phyloP scores from a whole-genome alignment of 2,888 invertebrate species.

The Lydus trimaculatus region DNA sequence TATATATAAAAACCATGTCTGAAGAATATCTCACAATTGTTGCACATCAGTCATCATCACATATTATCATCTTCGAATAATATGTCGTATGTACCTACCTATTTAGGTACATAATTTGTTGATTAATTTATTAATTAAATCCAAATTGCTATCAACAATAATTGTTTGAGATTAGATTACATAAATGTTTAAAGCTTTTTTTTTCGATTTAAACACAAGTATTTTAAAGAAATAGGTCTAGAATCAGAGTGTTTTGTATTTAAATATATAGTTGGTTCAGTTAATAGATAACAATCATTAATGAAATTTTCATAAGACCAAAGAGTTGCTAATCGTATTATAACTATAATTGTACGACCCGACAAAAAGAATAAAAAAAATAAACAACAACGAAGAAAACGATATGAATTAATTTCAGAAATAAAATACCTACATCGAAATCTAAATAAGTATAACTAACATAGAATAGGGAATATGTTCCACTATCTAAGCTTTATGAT shows the following conservation, averaged over 20 bases:
- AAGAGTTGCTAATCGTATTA: constrained; percentile 23
- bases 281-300: neutral
- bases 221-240: neutral
- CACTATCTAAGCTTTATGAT: constrained; percentile 16
- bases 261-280: constrained; percentile 2
- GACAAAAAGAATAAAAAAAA: neutral
- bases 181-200: neutral
- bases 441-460: neutral
- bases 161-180: neutral
- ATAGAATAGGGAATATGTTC: constrained; percentile 16
- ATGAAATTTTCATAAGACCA: constrained; percentile 8
- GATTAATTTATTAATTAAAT: no score
- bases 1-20: neutral
- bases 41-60: no score
- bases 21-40: neutral
- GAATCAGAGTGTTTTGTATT: neutral
- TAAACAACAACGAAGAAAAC: neutral
- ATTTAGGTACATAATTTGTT: no score
- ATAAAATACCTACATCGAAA: no score
- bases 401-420: constrained; percentile 1
- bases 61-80: neutral
- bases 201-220: neutral
- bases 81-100: no score
- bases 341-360: constrained; percentile 18
- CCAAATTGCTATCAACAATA: neutral